Evolutionary conservation across 2,113 vertebrate genomes (phyloP).

Genomic region (Pterophyllum scalare): DNA sequence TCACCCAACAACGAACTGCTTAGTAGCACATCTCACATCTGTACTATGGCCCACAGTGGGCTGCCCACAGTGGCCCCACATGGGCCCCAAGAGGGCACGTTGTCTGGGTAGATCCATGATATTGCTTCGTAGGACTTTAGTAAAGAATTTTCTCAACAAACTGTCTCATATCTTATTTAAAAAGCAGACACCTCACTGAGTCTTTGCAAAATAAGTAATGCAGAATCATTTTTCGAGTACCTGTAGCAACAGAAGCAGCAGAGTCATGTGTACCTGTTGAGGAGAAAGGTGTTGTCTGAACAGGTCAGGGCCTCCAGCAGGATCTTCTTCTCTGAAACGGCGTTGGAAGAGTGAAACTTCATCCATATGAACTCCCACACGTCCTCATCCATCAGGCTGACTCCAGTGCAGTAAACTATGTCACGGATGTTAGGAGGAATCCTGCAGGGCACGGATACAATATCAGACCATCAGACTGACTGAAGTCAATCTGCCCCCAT

Average conservation of each 20-base stretch:
- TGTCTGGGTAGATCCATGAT: not conserved
- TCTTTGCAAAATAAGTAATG: not conserved
- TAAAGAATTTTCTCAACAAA: not conserved
- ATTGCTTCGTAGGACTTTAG: not conserved
- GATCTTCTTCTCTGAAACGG: conserved; percentile 96
- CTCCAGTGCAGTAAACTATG: conserved; percentile 97
- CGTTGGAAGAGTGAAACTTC: conserved; percentile 96
- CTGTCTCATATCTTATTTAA: too few species aligned
- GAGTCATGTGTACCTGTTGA: conserved; percentile 85
- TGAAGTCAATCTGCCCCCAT: not conserved
- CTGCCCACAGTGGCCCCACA: not conserved
- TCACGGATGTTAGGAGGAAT: conserved; percentile 96
- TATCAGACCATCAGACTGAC: not conserved
- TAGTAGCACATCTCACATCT: too few species aligned
- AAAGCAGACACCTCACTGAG: not conserved
- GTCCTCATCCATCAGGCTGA: conserved; percentile 97
- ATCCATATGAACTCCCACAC: conserved; percentile 99
- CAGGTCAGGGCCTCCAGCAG: conserved; percentile 96
- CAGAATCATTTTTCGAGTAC: not conserved
- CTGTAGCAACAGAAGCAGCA: not conserved
- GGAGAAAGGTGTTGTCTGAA: conserved; percentile 93
- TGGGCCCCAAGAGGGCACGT: not conserved
- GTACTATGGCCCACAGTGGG: not conserved
- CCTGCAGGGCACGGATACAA: conserved; percentile 70
- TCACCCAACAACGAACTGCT: too few species aligned